Percentiles rank a stretch among this genome's conserved stretches.
phyloP scores from a whole-genome alignment of 2,888 invertebrate genomes.

The Hydraecia micacea region DNA sequence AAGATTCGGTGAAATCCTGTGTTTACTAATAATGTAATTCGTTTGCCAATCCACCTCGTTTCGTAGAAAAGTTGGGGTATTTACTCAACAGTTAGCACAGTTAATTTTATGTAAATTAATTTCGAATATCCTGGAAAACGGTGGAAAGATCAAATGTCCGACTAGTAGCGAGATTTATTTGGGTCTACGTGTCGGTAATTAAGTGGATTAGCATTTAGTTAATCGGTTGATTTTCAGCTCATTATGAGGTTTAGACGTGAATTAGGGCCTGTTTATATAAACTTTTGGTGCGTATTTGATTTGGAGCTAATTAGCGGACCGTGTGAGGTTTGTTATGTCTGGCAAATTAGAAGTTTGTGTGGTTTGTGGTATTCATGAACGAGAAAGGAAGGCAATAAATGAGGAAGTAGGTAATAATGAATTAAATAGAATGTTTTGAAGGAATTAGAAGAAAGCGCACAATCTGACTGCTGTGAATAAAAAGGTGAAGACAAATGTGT shows the following conservation, averaged over 20 bases:
- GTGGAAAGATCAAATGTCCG: conserved; percentile 1
- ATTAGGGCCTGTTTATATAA: conserved; percentile 26
- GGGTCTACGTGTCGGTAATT: conserved; percentile 31
- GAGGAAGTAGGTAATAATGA: not conserved
- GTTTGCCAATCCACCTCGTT: not conserved
- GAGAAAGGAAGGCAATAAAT: not conserved
- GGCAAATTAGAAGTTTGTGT: not conserved
- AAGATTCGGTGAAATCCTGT: not conserved
- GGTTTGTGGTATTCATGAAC: not conserved
- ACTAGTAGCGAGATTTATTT: conserved; percentile 41
- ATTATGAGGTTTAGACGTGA: conserved; percentile 35
- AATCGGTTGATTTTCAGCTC: conserved; percentile 52
- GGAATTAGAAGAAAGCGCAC: not conserved
- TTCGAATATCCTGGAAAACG: not conserved
- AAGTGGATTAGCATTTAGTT: conserved; percentile 47
- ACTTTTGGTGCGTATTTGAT: conserved; percentile 27
- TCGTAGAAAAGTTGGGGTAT: not conserved
- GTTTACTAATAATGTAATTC: not conserved
- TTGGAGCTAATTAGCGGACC: conserved; percentile 31
- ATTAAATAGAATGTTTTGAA: not conserved
- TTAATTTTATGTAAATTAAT: conserved; percentile 29
- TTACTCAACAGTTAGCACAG: not conserved
- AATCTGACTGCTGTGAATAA: not conserved
- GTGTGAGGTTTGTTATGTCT: conserved; percentile 5
- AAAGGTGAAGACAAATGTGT: not conserved